These are phyloP conservation scores for Orthonyx spaldingii DNA, from an alignment of 2,113 vertebrate species.

Conservation along the genomic window DNA sequence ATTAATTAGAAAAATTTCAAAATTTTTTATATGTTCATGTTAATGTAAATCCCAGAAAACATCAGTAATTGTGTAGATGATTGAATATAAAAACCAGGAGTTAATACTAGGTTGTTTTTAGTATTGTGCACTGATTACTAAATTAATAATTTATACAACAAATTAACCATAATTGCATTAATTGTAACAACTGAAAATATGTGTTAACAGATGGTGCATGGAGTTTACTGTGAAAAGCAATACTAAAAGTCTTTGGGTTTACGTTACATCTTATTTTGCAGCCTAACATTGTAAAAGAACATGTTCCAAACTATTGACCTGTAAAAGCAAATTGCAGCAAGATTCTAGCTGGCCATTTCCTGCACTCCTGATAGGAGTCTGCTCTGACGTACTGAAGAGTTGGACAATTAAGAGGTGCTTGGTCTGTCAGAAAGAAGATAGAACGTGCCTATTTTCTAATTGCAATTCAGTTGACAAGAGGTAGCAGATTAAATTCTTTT, in stretches of 20 bases:
- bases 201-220: not conserved
- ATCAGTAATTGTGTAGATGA: not conserved
- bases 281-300: not conserved
- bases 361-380: not conserved
- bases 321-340: not conserved
- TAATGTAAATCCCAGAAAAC: not conserved
- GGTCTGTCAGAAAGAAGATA: not conserved
- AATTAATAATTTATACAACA: not conserved
- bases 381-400: not conserved
- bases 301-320: not conserved
- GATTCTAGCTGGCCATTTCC: not conserved
- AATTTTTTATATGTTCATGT: not conserved
- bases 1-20: not conserved
- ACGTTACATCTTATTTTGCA: not conserved
- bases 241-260: not conserved
- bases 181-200: not conserved
- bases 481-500: not conserved
- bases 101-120: not conserved
- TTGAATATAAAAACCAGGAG: not conserved
- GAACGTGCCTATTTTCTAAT: not conserved
- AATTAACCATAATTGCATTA: not conserved
- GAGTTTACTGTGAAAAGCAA: not conserved
- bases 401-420: not conserved
- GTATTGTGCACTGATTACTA: not conserved
- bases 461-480: not conserved